Base-by-base conservation (phyloP, 2,113 vertebrate species). In the Nyctereutes procyonoides region DNA sequence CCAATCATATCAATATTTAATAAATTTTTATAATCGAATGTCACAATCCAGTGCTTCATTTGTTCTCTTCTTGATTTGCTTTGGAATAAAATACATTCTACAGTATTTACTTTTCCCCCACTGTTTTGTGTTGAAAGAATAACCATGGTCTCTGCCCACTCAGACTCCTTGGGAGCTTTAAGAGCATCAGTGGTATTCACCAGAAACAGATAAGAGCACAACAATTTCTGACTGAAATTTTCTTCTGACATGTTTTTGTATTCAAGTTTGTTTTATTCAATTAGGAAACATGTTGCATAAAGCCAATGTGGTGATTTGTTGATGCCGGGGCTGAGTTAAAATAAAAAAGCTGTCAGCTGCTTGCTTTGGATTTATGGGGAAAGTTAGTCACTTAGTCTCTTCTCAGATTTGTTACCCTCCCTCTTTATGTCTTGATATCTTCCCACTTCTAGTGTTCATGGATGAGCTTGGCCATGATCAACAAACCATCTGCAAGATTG, bases 121-220 rank as follows among this genome's bases (percentile, higher is more conserved):
- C 28, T 51, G 3, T 56, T 96, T 94, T 93, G 32, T 93, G 58
- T 88, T 97, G 73, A 97, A 95, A 92, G 53, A 90, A 24, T 77
- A 97, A 98, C 60, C 84, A 48, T 1, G 12, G 35, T 93, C 58
- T 93, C 71, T 92, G 53, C 55, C 30, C 89, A 80, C 76, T 51
- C 51, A 93, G 58, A 15, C 73, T 86, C 79, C 83, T 71, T 7
- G n/a, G 60, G 62, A 63, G 73, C 73, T 92, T 88, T 63, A 83
- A 96, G 84, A 95, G 79, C 56, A 88, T 71, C 79, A 63, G 62
- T 73, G 56, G 22, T 80, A 53, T 84, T 96, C 63, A 56, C 0
- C 84, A 24, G 80, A 89, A 97, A 92, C 71, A 82, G 65, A 69
- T 30, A 96, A 97, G 32, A 97, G 28, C 74, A 81, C 26, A 58